Evolutionary conservation across 2,797 vertebrate genomes (phyloP).

Genomic region (Tragelaphus eurycerus): DNA sequence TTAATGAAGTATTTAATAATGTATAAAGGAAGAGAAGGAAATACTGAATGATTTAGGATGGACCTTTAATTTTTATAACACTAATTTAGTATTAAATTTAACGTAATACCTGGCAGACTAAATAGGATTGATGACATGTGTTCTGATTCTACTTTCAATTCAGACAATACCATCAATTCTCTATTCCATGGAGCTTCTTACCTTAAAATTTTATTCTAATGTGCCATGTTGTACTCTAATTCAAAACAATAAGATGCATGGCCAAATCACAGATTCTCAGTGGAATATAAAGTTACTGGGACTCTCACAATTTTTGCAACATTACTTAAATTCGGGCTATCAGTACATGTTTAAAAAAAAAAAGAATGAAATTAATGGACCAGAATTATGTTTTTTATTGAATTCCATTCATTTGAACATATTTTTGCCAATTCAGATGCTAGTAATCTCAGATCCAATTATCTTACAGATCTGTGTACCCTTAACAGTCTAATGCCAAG

Average conservation of each 20-base stretch:
- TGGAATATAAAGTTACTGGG: not conserved
- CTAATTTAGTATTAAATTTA: conserved; percentile 11
- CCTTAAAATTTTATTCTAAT: not conserved
- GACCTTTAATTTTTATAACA: not conserved
- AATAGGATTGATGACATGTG: not conserved
- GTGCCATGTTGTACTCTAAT: not conserved
- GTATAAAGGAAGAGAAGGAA: not conserved
- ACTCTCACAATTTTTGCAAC: not conserved
- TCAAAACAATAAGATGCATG: not conserved
- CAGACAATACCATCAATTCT: not conserved
- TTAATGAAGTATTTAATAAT: conserved; percentile 17
- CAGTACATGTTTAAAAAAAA: not conserved
- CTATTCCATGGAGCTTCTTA: not conserved
- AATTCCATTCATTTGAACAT: conserved; percentile 2
- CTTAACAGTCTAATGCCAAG: not conserved
- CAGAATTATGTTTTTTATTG: not conserved
- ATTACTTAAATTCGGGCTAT: not conserved
- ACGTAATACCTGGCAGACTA: not conserved
- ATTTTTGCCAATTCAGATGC: conserved; percentile 43
- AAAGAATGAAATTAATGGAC: not conserved
- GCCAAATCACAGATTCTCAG: not conserved
- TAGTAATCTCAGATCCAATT: conserved; percentile 17
- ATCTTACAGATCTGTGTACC: not conserved
- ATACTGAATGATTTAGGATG: not conserved
- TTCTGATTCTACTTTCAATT: not conserved